These are phyloP conservation scores for Numenius phaeopus DNA, from an alignment of 2,797 vertebrate species.

Conservation along the genomic window DNA sequence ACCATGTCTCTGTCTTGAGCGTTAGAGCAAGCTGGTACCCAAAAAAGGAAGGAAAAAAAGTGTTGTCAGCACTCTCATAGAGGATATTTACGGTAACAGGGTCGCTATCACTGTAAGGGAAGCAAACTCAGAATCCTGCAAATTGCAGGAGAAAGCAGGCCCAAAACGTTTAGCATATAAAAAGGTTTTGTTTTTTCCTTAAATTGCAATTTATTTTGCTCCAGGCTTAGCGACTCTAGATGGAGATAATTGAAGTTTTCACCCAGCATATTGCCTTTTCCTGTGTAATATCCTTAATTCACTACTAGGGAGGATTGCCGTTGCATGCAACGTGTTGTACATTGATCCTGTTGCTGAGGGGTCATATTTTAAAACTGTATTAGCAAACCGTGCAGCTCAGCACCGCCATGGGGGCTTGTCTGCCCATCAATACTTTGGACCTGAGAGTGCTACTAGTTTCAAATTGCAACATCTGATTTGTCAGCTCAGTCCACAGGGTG, in stretches of 20 bases:
- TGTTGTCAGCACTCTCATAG: rapidly evolving
- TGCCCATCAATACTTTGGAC: rapidly evolving
- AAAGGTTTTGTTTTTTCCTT: rapidly evolving
- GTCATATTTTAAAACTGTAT: rapidly evolving
- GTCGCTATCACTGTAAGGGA: background rate
- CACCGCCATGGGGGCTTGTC: rapidly evolving
- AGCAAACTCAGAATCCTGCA: background rate
- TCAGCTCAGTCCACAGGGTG: background rate
- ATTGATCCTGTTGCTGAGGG: background rate
- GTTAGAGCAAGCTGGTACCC: background rate
- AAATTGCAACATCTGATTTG: rapidly evolving
- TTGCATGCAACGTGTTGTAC: rapidly evolving
- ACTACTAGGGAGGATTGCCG: rapidly evolving
- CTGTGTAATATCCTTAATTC: rapidly evolving
- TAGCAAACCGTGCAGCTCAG: rapidly evolving
- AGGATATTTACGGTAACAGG: rapidly evolving
- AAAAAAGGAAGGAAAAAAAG: background rate
- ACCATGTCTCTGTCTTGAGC: background rate
- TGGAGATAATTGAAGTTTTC: background rate
- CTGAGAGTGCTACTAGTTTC: background rate
- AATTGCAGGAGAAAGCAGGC: background rate
- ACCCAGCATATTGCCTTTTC: background rate
- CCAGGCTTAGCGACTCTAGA: background rate
- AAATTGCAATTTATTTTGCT: background rate
- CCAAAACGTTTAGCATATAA: rapidly evolving